These are phyloP conservation scores for Lampropteryx suffumata DNA, from an alignment of 2,888 invertebrate species.

Conservation along the genomic window DNA sequence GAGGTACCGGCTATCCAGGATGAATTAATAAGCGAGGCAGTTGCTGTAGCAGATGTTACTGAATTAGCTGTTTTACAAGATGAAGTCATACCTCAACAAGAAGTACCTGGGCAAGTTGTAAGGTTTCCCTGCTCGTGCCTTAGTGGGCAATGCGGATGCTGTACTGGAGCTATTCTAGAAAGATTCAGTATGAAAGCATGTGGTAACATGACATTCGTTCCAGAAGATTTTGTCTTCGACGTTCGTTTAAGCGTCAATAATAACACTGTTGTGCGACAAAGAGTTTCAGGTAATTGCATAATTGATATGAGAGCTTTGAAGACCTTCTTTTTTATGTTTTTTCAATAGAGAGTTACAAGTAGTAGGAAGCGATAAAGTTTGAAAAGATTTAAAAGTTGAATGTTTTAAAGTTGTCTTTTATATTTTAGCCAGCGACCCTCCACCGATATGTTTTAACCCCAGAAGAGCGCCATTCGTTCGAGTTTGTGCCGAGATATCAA, in stretches of 20 bases:
- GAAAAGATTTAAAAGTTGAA: too few species aligned
- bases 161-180: slow-evolving; percentile 85
- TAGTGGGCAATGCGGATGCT: slow-evolving; percentile 86
- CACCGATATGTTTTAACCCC: slow-evolving; percentile 87
- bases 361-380: too few species aligned
- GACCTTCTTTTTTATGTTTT: too few species aligned
- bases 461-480: slow-evolving; percentile 87
- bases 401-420: too few species aligned
- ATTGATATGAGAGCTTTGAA: too few species aligned
- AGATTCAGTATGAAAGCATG: slow-evolving; percentile 88
- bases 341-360: too few species aligned
- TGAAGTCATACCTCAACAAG: slow-evolving; percentile 43
- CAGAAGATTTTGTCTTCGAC: slow-evolving; percentile 92
- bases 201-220: slow-evolving; percentile 89
- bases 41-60: slow-evolving; percentile 38
- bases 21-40: slow-evolving; percentile 33
- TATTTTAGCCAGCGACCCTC: slow-evolving; percentile 87
- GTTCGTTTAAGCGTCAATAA: slow-evolving; percentile 88
- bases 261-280: slow-evolving; percentile 86
- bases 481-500: slow-evolving; percentile 90
- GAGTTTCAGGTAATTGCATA: slow-evolving; percentile 85
- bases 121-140: slow-evolving; percentile 85
- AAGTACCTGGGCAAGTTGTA: slow-evolving; percentile 71
- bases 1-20: slow-evolving; percentile 35
- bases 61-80: slow-evolving; percentile 50